Conservation (phyloP, 2,888 invertebrate genomes). For the Melanchra persicariae region DNA sequence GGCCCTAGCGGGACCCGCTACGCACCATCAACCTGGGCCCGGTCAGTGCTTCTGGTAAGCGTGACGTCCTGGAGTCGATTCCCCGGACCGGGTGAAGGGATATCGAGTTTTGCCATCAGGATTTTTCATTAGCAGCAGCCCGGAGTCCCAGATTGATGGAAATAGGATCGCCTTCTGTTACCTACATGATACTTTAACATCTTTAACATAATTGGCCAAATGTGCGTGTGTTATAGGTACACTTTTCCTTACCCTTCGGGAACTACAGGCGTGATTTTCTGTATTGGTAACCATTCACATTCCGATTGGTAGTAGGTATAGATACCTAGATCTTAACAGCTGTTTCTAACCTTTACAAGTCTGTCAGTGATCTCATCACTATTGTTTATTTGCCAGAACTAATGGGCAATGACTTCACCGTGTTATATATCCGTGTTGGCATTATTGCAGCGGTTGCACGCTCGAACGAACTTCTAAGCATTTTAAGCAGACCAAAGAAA, state of each 20-base stretch:
- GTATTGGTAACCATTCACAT: not conserved
- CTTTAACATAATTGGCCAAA: not conserved
- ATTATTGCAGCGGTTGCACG: slow-evolving; percentile 9
- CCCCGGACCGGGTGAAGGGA: too few species aligned
- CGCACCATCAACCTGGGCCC: too few species aligned
- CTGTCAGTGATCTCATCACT: slow-evolving; percentile 19
- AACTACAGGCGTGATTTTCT: not conserved
- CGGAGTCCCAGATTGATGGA: not conserved
- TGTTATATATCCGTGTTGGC: slow-evolving; percentile 9
- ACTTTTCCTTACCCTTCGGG: not conserved
- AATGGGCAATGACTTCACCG: slow-evolving; percentile 28
- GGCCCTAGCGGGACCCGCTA: too few species aligned
- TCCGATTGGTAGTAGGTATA: not conserved
- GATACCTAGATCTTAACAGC: not conserved
- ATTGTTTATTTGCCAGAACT: slow-evolving; percentile 28
- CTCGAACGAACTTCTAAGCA: not conserved
- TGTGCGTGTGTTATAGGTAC: not conserved
- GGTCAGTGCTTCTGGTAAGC: too few species aligned
- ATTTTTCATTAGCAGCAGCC: not conserved
- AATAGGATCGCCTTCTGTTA: not conserved
- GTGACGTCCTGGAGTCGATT: too few species aligned
- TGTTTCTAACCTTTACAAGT: not conserved
- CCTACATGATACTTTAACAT: too few species aligned
- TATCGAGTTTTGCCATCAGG: not conserved
- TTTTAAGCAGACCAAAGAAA: not conserved